Evolutionary conservation across 2,113 vertebrate genomes (phyloP).

Genomic region (Nanorana parkeri): DNA sequence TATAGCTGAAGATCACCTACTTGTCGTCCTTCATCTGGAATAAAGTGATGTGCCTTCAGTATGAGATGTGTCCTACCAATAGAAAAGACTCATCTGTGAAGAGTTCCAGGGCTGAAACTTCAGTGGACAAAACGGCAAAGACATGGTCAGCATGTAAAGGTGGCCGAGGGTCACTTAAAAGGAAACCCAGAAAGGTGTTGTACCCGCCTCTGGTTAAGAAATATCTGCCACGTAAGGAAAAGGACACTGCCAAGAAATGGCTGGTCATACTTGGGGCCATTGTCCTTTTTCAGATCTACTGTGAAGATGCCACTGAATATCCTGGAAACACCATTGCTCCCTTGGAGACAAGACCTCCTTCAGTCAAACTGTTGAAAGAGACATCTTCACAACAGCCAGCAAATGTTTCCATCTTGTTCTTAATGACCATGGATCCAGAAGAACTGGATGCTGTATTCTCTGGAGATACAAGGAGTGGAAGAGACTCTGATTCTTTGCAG

Average conservation of each 20-base stretch:
- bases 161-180: background rate
- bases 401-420: background rate
- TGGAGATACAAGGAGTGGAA: background rate
- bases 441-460: background rate
- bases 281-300: conserved; percentile 52
- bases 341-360: background rate
- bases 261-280: conserved; percentile 38
- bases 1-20: background rate
- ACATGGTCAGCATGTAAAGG: background rate
- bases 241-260: conserved; percentile 41
- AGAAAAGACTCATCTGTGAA: background rate
- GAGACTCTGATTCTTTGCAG: background rate
- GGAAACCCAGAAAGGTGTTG: conserved; percentile 45
- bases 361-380: background rate
- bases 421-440: background rate
- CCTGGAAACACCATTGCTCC: too few species aligned
- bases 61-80: background rate
- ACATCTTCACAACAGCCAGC: background rate
- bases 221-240: conserved; percentile 13
- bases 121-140: background rate
- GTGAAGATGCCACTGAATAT: conserved; percentile 28
- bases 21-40: background rate
- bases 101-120: background rate
- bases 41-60: background rate
- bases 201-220: conserved; percentile 42